Evolutionary conservation across 2,113 vertebrate species (phyloP), one percentile per base, ranked within the genome.

Genomic region (Sander vitreus): DNA sequence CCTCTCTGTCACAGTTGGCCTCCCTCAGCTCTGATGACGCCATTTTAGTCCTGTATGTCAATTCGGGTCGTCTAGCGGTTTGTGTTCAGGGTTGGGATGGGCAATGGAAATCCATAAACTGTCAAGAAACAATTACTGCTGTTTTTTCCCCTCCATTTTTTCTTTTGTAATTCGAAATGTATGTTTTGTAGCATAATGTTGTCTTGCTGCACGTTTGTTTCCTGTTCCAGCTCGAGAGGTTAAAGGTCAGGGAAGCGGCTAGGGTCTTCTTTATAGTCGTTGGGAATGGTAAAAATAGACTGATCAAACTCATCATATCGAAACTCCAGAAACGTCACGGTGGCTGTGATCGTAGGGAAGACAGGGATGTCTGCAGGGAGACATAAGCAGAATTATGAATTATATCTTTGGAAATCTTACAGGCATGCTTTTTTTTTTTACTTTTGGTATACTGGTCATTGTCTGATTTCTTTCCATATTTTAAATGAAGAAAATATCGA

Each of bases 291-390:
- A 92, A 99, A 99, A 89, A 99, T 98, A 69, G 96, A 95, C 39
- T 95, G 92, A 0, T 98, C 96, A 65, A 99, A 99, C 59, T 97
- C 95, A 25, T 98, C 97, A 4, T 99, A 98, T 18, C 97, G 97
- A 88, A 99, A 99, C 95, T 99, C 98, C 95, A 99, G 98, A 92
- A 99, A 99, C 0, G 99, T 99, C 94, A 99, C 99, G 69, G 99
- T 99, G 93, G 99, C 99, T 48, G 98, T 99, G 96, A 99, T 99
- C 47, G 98, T 99, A 50, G 98, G 98, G 90, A 99, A 99, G 43
- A 99, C 98, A 0, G 98, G 98, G 77, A 99, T 99, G 84, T 99
- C 98, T 99, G 86, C 10, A 76, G 73, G 58, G 39, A 59, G 66
- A 51, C 2, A 19, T 0, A 11, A 76, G 33, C n/a, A 76, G 36